Evolutionary conservation across 2,888 invertebrate species (phyloP), one percentile per base, ranked within the genome.

Genomic region (Nymphalis polychloros): DNA sequence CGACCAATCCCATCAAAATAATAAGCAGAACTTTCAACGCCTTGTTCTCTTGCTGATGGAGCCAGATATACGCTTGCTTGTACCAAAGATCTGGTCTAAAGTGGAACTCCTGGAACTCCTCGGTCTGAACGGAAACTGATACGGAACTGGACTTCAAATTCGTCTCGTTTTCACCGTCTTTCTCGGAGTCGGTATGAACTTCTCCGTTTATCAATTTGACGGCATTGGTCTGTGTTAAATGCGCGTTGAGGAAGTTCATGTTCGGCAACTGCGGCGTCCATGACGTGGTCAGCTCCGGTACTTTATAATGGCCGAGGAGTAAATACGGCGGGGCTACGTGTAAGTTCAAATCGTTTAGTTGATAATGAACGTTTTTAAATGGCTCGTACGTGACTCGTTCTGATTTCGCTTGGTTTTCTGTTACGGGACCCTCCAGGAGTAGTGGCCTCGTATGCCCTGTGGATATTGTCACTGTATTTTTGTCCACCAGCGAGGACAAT

Each of bases 401-500:
- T 1, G 81, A 74, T 31, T 83, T 79, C 0, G 75, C 74, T 35
- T 82, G 76, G 4, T 75, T 79, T 53, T 85, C 87, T 17, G 82
- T 76, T 0, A 81, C 75, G 0, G 97, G 97, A 0, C 97, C 97
- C 81, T 96, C 97, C 1, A 97, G 84, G 16, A 97, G 89, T 67
- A 96, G 92, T 0, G 95, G 95, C 17, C 93, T 93, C 52, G 95
- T 94, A 78, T 95, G 95, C 3, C 95, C 94, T 6, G 95, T 94
- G 0, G 95, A 94, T 85, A 97, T 96, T 8, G 97, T 96, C 16
- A 97, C 96, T 4, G 97, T 96, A 75, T 96, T 95, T 79, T 98
- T 97, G 90, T 99, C 98, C 1, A 98, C 98, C 31, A 98, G 90
- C 0, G 98, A 97, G 1, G 98, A 97, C 64, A 99, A 87, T 0